Percentiles rank a stretch among this genome's conserved stretches.
Conservation (phyloP, 2,888 invertebrate genomes). For the Thysanoteuthis rhombus region DNA sequence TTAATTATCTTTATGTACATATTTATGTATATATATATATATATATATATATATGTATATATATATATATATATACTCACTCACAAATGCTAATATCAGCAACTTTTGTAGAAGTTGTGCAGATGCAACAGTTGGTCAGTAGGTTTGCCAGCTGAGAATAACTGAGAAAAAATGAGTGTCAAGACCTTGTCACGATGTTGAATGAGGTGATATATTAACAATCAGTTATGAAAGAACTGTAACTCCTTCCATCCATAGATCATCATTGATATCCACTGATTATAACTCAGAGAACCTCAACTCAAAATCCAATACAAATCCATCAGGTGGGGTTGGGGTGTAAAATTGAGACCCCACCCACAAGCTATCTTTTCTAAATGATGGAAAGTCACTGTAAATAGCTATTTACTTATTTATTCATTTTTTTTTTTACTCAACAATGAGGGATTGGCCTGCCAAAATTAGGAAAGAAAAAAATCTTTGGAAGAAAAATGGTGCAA, state of each 20-base stretch:
- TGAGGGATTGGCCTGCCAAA: not conserved
- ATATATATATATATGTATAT: not conserved
- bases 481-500: not conserved
- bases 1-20: no score
- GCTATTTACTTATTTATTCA: not conserved
- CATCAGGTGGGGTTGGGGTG: not conserved
- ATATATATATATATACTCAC: not conserved
- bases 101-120: not conserved
- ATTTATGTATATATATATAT: no score
- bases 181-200: not conserved
- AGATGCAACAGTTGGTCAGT: not conserved
- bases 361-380: not conserved
- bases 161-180: not conserved
- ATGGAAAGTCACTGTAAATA: not conserved
- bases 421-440: not conserved
- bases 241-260: not conserved
- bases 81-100: not conserved
- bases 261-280: not conserved
- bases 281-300: not conserved
- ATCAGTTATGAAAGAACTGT: not conserved
- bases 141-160: not conserved
- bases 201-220: not conserved
- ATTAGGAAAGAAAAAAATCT: not conserved
- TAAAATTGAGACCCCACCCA: no score
- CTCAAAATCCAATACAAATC: not conserved